Conservation (phyloP, 2,797 vertebrate species). For the Pipistrellus kuhlii region DNA sequence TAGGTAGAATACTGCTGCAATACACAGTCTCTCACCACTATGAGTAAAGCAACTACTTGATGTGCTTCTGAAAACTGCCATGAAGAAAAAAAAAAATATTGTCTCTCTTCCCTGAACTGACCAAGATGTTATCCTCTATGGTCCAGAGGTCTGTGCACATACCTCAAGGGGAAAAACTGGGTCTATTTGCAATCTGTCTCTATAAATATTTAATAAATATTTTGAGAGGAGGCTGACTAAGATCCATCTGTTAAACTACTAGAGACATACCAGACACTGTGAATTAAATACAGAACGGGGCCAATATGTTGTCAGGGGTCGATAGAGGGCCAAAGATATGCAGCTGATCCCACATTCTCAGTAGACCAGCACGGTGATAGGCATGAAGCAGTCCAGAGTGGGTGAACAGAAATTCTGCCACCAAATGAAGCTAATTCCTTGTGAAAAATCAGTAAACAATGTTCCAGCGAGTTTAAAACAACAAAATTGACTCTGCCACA, state of each 20-base stretch:
- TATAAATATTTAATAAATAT: conserved; percentile 88
- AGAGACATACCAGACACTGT: conserved; percentile 83
- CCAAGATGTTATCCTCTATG: conserved; percentile 79
- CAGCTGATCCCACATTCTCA: conserved; percentile 82
- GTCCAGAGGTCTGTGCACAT: conserved; percentile 79
- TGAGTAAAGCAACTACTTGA: conserved; percentile 76
- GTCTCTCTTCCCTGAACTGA: conserved; percentile 77
- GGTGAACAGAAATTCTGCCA: conserved; percentile 71
- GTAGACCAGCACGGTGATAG: conserved; percentile 61
- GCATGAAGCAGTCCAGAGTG: conserved; percentile 36
- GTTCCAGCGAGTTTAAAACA: conserved; percentile 55
- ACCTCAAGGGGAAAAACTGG: conserved; percentile 80
- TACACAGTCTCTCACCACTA: conserved; percentile 69
- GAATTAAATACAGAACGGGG: conserved; percentile 84
- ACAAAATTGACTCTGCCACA: not conserved
- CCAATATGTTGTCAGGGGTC: conserved; percentile 82
- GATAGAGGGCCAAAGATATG: conserved; percentile 81
- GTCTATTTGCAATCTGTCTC: conserved; percentile 82
- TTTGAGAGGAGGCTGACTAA: conserved; percentile 84
- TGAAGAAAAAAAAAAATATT: conserved; percentile 79
- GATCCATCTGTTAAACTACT: conserved; percentile 87
- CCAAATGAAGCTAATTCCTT: conserved; percentile 76
- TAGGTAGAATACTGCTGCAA: conserved; percentile 25
- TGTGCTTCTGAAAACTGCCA: conserved; percentile 80
- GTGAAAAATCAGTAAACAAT: conserved; percentile 68